Evolutionary conservation across 2,113 vertebrate species (phyloP).

Genomic region (Platysteira castanea): DNA sequence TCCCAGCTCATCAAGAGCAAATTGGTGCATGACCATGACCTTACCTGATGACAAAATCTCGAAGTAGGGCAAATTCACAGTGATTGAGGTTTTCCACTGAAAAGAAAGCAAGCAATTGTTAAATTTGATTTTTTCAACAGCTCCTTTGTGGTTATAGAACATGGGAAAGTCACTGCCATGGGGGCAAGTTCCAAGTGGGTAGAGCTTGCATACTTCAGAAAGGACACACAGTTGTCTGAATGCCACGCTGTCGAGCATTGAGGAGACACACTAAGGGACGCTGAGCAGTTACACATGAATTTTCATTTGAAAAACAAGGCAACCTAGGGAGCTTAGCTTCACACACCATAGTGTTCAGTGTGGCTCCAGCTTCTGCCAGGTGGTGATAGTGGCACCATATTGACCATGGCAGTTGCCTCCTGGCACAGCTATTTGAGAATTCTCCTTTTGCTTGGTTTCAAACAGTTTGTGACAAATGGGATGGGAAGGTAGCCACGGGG

Average conservation of each 20-base stretch:
- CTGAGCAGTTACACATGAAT: not conserved
- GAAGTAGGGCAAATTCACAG: conserved; percentile 94
- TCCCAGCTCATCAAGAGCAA: not conserved
- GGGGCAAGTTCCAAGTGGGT: not conserved
- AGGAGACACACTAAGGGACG: not conserved
- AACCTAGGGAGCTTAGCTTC: not conserved
- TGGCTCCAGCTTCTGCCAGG: not conserved
- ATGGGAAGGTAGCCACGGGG: not conserved
- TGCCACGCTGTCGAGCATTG: rapidly evolving
- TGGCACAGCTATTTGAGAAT: not conserved
- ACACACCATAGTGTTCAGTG: not conserved
- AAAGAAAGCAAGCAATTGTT: conserved; percentile 42
- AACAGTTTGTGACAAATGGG: not conserved
- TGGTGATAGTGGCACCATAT: not conserved
- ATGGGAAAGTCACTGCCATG: not conserved
- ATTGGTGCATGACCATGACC: not conserved
- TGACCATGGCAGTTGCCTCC: not conserved
- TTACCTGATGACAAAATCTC: conserved; percentile 98
- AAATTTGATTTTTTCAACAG: not conserved
- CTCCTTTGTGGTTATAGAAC: not conserved
- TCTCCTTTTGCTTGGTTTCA: not conserved
- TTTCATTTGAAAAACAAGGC: not conserved
- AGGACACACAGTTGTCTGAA: not conserved
- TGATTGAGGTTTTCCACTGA: conserved; percentile 96
- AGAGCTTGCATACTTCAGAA: not conserved